Evolutionary conservation across 2,888 invertebrate genomes (phyloP).

Genomic region (Ephialtes manifestator): DNA sequence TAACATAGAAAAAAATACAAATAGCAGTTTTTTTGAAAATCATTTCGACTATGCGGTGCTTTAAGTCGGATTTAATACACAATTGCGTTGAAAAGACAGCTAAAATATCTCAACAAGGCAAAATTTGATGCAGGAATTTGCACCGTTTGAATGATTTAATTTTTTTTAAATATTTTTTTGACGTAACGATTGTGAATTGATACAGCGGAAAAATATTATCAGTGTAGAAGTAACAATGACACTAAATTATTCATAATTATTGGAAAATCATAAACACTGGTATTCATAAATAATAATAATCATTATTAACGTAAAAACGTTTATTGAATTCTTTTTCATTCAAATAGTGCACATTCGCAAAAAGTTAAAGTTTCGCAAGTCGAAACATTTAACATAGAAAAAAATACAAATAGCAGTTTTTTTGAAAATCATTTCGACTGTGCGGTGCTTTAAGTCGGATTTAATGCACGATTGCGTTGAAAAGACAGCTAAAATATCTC

Average conservation of each 20-base stretch:
- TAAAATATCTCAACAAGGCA: background rate
- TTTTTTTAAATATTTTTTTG: background rate
- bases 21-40: background rate
- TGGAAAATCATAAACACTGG: no score
- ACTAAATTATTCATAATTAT: background rate
- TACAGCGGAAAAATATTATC: no score
- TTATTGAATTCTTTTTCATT: background rate
- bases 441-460: slow-evolving; percentile 2
- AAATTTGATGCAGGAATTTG: background rate
- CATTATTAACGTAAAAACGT: no score
- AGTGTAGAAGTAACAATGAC: background rate
- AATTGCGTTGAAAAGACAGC: background rate
- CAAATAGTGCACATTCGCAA: no score
- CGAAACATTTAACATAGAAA: slow-evolving; percentile 5
- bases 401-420: background rate
- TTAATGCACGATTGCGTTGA: background rate
- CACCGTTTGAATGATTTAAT: background rate
- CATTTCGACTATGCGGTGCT: background rate
- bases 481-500: background rate
- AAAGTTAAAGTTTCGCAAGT: background rate
- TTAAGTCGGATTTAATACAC: background rate
- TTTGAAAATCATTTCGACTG: background rate
- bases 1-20: background rate
- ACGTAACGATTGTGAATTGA: no score
- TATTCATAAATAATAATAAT: no score